Percentiles rank a stretch among this genome's conserved stretches.
Evolutionary conservation across 2,797 vertebrate genomes (phyloP).

Genomic region (Meda fulgida): DNA sequence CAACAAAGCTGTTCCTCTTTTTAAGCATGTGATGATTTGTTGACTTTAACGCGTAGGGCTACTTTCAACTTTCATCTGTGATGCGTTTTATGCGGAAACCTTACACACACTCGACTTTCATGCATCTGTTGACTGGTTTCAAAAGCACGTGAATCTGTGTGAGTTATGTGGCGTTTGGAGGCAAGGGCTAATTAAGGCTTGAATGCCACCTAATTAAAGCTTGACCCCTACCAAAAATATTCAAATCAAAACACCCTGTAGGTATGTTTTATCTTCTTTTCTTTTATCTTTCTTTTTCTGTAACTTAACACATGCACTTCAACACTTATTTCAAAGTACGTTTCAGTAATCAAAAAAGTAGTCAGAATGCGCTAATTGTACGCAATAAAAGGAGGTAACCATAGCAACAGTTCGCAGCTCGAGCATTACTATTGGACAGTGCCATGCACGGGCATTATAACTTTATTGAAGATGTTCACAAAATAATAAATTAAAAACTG

Average conservation of each 20-base stretch:
- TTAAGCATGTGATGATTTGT: not conserved
- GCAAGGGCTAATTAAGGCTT: not conserved
- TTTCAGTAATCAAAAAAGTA: not conserved
- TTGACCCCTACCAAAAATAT: not conserved
- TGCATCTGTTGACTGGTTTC: not conserved
- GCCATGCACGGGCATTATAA: not conserved
- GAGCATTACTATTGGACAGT: not conserved
- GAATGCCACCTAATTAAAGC: not conserved
- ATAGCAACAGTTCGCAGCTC: constrained; percentile 15
- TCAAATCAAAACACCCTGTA: not conserved
- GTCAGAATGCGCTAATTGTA: not conserved
- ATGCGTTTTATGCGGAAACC: not conserved
- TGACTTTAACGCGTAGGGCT: not conserved
- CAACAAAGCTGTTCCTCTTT: not conserved
- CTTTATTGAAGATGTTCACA: not conserved
- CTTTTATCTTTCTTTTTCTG: not conserved
- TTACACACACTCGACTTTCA: not conserved
- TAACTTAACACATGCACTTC: not conserved
- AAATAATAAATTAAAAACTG: not conserved
- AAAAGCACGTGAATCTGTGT: not conserved
- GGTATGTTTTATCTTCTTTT: not conserved
- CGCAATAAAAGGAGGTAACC: too few relatives aligned
- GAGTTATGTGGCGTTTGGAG: not conserved
- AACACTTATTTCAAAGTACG: not conserved
- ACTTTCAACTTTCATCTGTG: not conserved